Evolutionary conservation across 2,113 vertebrate genomes (phyloP), one percentile per base, ranked within the genome.

Genomic region (Centrocercus urophasianus): DNA sequence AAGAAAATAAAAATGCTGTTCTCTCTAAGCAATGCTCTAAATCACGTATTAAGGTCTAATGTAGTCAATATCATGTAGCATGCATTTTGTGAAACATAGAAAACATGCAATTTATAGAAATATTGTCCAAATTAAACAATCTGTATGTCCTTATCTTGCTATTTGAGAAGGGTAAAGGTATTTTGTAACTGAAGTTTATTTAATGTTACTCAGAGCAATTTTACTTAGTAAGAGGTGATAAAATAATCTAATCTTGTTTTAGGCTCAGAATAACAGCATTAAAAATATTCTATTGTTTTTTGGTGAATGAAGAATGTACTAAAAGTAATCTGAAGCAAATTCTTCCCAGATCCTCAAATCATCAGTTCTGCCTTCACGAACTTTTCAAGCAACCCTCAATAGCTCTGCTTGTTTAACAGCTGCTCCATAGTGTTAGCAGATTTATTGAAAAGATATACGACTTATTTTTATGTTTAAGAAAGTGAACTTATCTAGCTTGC

Each of bases 41-140:
- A 92, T 75, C 80, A 82, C 94, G 64, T 81, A 92, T 89, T 95
- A 86, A 87, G 72, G 24, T 75, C 86, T 95, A 95, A 96, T 96
- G 95, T 80, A 97, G 97, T 94, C 88, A 95, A 80, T 96, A 96
- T 88, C 54, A 96, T 94, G 89, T 96, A 97, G 93, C 97, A 98
- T 98, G 98, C 97, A 97, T 95, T 97, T 97, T 17, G 56, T 96
- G 95, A 96, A 97, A 96, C 94, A 96, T 7, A 96, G 93, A 95
- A 96, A 83, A 97, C 98, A 98, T 98, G 98, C 98, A 98, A 95
- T 96, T 98, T 94, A 95, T 64, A 97, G 90, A 96, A 94, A 94
- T 95, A 60, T 52, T 81, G 48, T 93, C 84, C 92, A 93, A 89
- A 91, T 94, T 90, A 90, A 88, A 89, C 48, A 88, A 86, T 88